Evolutionary conservation across 2,797 vertebrate species (phyloP).

Genomic region (Rhadinocentrus ornatus): DNA sequence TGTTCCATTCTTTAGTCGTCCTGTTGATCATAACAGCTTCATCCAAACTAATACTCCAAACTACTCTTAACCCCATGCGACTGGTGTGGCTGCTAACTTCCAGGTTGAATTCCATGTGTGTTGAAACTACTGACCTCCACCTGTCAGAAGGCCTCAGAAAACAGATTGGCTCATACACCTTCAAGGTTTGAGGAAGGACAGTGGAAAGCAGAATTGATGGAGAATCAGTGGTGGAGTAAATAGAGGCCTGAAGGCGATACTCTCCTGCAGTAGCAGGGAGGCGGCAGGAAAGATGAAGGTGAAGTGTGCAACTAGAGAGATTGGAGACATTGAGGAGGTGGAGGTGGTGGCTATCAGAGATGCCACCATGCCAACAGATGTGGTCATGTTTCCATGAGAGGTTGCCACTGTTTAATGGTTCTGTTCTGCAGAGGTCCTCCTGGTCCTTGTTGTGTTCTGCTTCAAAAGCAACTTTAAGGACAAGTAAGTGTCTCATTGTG

Average conservation of each 20-base stretch:
- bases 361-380: constrained; percentile 3
- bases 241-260: constrained; percentile 24
- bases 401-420: constrained; percentile 5
- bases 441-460: not conserved
- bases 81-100: constrained; percentile 20
- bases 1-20: constrained; percentile 44
- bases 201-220: constrained; percentile 19
- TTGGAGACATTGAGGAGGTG: constrained; percentile 9
- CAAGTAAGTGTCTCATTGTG: constrained; percentile 42
- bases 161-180: constrained; percentile 40
- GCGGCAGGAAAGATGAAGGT: constrained; percentile 19
- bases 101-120: constrained; percentile 36
- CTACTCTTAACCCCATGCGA: constrained; percentile 15
- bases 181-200: constrained; percentile 16
- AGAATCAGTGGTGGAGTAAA: constrained; percentile 31
- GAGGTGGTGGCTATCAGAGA: not conserved
- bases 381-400: not conserved
- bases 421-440: not conserved
- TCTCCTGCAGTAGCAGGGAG: constrained; percentile 32
- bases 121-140: constrained; percentile 35
- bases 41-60: constrained; percentile 48
- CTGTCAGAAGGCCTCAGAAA: constrained; percentile 23
- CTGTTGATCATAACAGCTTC: constrained; percentile 33
- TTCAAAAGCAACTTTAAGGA: constrained; percentile 31
- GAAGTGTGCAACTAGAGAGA: constrained; percentile 49